Base-by-base conservation (phyloP, 2,888 invertebrate species). In the Tridacna gigas region DNA sequence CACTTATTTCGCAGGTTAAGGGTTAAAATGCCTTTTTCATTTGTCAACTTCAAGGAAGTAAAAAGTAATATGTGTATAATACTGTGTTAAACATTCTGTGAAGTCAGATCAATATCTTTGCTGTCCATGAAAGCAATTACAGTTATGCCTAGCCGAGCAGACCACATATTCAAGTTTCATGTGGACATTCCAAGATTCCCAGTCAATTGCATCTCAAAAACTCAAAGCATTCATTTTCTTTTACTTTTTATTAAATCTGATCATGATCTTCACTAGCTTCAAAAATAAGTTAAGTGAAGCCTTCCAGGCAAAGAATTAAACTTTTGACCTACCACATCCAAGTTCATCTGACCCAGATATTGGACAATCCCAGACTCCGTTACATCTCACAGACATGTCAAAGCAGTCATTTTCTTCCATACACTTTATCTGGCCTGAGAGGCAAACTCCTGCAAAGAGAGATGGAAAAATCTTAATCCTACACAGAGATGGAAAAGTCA, bases 281-380 rank as follows among this genome's bases (percentile, higher is more conserved):
- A n/a, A 20, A 56, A n/a, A 9, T 9, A 56, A 56, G 2, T 56
- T 18, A 56, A 20, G 2, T 5, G 3, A 56, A 56, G 56, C 56
- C n/a, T 56, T 56, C 56, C 56, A 56, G 4, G 18, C 56, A 56
- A 20, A 56, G 37, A 37, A 28, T 26, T 7, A 66, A 15, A 18
- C 11, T 9, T 45, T n/a, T n/a, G 20, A 88, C 91, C 86, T 86
- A 91, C 91, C 86, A 86, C 94, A 94, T n/a, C 89, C 90, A 48
- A 82, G 82, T 80, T 94, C 94, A 88, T 94, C 94, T 0, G 88
- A 89, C 20, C 94, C 93, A 73, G 88, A 85, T 12, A 82, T 18
- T 3, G 86, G 89, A 86, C 94, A 94, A 75, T 94, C 90, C 94
- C 93, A 93, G 0, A 88, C 63, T 0, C 93, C 92, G 84, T 94